Conservation (phyloP, 2,113 vertebrate genomes). For the Lagopus leucura region DNA sequence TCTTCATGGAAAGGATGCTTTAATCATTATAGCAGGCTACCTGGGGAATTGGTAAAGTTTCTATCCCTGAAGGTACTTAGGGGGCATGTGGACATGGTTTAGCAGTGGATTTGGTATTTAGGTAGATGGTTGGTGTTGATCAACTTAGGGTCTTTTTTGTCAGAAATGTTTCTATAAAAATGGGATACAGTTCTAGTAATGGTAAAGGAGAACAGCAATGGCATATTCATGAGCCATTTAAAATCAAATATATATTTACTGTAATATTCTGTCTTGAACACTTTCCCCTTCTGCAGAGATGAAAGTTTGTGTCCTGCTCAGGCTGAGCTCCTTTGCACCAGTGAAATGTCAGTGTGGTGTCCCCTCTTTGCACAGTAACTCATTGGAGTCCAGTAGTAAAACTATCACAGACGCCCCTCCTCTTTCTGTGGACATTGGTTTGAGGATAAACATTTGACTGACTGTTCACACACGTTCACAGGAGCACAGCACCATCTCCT, state of each 20-base stretch:
- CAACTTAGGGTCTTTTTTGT: neutral
- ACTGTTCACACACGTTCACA: neutral
- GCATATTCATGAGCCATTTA: neutral
- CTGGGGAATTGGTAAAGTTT: neutral
- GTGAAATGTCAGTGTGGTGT: neutral
- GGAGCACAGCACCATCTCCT: neutral
- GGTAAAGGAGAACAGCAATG: neutral
- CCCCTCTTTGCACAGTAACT: neutral
- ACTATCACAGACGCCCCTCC: neutral
- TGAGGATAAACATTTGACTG: neutral
- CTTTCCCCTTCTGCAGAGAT: accelerated
- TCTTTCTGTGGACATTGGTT: neutral
- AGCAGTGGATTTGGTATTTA: neutral
- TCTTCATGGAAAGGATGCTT: neutral
- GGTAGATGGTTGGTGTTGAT: neutral
- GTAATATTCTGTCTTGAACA: neutral
- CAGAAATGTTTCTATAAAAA: neutral
- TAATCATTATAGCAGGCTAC: neutral
- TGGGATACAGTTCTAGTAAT: neutral
- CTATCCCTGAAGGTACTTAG: neutral
- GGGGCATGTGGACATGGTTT: neutral
- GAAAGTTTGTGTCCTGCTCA: neutral
- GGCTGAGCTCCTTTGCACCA: neutral
- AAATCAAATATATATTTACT: neutral
- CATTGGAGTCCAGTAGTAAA: neutral